Evolutionary conservation across 2,888 invertebrate species (phyloP), one percentile per base, ranked within the genome.

Genomic region (Lingula anatina): DNA sequence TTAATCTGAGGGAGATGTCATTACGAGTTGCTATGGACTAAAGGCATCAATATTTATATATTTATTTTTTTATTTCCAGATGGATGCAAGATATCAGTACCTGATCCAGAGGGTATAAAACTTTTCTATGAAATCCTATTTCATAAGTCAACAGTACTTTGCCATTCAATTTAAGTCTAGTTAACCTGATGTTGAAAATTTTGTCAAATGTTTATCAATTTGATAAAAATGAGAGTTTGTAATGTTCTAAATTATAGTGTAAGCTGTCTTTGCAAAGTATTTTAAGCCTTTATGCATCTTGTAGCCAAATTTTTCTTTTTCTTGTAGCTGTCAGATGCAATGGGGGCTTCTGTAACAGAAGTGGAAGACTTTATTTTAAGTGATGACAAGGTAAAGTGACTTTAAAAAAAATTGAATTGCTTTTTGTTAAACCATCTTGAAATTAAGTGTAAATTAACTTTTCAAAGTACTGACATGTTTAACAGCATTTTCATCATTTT

Each of bases 341-440:
- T 75, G 18, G 66, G 61, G 15, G 43, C 75, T 35, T 75, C 76
- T 35, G 48, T 62, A 0, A 45, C 55, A 21, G 56, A 58, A 15
- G 65, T 76, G 4, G 76, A 77, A 56, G 77, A 77, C 46, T 65
- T 68, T 51, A 54, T 75, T 15, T 56, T 74, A 3, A 61, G 63
- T 27, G 76, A 76, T 65, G 76, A 77, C 24, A 71, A 66, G 61
- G 76, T 76, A 56, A 59, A 62, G n/a, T n/a, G n/a, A n/a, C n/a
- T n/a, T n/a, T 40, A 2, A 12, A 39, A 5, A 40, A 9, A 3
- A n/a, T 25, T 46, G 15, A 31, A 2, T 42, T 18, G 23, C 23
- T 40, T 12, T 15, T 23, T 18, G 38, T 27, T n/a, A 40, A 28
- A 18, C 5, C 21, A 46, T 41, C 18, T 5, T n/a, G 18, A 27